Percentiles rank a stretch among this genome's conserved stretches.
Evolutionary conservation across 2,888 invertebrate genomes (phyloP).

Genomic region (Strigamia maritima): DNA sequence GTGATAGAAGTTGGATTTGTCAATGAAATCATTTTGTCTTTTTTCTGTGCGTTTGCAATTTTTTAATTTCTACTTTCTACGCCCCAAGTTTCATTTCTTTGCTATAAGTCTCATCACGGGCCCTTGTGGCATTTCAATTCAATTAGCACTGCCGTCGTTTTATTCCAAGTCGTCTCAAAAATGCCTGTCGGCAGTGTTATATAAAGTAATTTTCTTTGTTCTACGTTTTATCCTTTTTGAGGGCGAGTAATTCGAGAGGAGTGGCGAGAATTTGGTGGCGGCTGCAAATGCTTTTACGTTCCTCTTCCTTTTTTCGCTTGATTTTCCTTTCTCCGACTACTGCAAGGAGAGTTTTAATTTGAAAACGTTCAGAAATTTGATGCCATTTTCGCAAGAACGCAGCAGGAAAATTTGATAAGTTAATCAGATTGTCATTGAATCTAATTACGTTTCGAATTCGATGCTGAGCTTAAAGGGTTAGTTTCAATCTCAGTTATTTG

Average conservation of each 20-base stretch:
- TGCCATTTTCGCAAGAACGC: background rate
- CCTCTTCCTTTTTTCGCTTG: background rate
- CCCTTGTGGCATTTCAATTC: slow-evolving; percentile 32
- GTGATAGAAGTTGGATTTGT: background rate
- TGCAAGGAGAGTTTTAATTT: background rate
- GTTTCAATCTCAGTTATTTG: background rate
- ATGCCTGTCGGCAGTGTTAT: slow-evolving; percentile 29
- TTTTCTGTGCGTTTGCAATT: background rate
- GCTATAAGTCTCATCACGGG: background rate
- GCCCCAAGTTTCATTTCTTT: background rate
- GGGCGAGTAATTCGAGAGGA: slow-evolving; percentile 32
- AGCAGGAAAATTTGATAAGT: slow-evolving; percentile 22
- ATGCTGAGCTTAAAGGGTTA: slow-evolving; percentile 3
- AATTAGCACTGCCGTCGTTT: slow-evolving; percentile 30
- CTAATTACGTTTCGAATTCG: slow-evolving; percentile 22
- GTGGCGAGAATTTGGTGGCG: slow-evolving; percentile 20
- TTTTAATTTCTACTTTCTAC: background rate
- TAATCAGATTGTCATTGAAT: slow-evolving; percentile 28
- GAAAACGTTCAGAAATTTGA: slow-evolving; percentile 15
- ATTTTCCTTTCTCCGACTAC: slow-evolving; percentile 9
- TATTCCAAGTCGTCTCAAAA: background rate
- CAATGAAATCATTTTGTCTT: background rate
- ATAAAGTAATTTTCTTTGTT: slow-evolving; percentile 30
- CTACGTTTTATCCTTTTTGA: slow-evolving; percentile 30
- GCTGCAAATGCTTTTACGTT: slow-evolving; percentile 29